Conservation (phyloP, 2,888 invertebrate species). For the Nebria brevicollis region DNA sequence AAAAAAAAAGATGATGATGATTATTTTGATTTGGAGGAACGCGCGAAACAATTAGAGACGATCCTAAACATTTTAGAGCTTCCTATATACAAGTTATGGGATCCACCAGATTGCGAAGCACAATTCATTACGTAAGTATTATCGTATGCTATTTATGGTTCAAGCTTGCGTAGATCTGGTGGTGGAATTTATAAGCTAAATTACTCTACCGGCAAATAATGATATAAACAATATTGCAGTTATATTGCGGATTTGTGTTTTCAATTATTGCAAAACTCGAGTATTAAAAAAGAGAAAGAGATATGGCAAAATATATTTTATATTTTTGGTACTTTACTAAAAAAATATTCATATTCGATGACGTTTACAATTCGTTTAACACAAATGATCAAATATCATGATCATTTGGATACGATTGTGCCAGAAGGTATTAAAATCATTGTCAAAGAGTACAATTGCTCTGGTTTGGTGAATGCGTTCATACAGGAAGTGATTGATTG, state of each 20-base stretch:
- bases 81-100: conserved; percentile 80
- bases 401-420: conserved; percentile 75
- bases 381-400: conserved; percentile 79
- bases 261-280: conserved; percentile 72
- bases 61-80: conserved; percentile 62
- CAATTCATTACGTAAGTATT: conserved; percentile 80
- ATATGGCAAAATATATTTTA: conserved; percentile 78
- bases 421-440: conserved; percentile 77
- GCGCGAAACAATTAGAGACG: conserved; percentile 20
- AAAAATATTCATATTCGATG: conserved; percentile 84
- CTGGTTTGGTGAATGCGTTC: conserved; percentile 77
- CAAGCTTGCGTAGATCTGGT: conserved; percentile 8
- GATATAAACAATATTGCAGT: conserved; percentile 62
- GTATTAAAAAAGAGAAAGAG: conserved; percentile 70
- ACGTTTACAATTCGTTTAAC: conserved; percentile 78
- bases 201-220: too few relatives aligned
- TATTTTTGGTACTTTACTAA: conserved; percentile 82
- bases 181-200: not conserved
- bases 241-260: conserved; percentile 80
- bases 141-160: conserved; percentile 24
- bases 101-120: conserved; percentile 84
- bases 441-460: conserved; percentile 73
- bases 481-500: conserved; percentile 79
- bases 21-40: conserved; percentile 16
- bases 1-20: conserved; percentile 32